A percentile compares a stretch with the other conserved stretches of the same genome.
Evolutionary conservation across 2,797 vertebrate genomes (phyloP).

Genomic region (Tokudaia tokunoshimensis): DNA sequence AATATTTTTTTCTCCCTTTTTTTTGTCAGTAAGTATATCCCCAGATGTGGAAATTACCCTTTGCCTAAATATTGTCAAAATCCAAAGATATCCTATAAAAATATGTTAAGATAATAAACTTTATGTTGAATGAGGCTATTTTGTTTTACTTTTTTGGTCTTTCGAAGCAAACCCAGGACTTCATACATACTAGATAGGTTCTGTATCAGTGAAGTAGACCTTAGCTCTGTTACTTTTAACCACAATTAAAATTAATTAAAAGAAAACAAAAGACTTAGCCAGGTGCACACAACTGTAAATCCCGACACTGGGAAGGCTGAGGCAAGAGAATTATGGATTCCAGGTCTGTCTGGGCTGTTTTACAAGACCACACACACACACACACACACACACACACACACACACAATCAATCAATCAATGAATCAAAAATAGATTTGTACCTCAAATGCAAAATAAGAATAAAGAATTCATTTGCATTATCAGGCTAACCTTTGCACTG

Average conservation of each 20-base stretch:
- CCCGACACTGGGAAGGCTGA: neutral
- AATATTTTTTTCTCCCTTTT: neutral
- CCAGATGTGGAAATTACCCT: neutral
- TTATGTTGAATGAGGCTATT: neutral
- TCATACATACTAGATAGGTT: neutral
- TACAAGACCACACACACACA: neutral
- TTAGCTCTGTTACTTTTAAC: neutral
- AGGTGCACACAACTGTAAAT: neutral
- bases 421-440: neutral
- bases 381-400: neutral
- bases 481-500: neutral
- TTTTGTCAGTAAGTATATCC: neutral
- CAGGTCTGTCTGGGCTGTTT: neutral
- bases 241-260: neutral
- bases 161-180: neutral
- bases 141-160: neutral
- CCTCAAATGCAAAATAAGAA: constrained; percentile 31
- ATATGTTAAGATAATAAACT: neutral
- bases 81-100: constrained; percentile 33
- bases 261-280: neutral
- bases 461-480: constrained; percentile 8
- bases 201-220: neutral
- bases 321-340: neutral
- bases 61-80: constrained; percentile 49
- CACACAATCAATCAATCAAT: neutral